These are phyloP conservation scores for Reinhardtius hippoglossoides DNA, from an alignment of 2,113 vertebrate genomes.

Conservation along the genomic window DNA sequence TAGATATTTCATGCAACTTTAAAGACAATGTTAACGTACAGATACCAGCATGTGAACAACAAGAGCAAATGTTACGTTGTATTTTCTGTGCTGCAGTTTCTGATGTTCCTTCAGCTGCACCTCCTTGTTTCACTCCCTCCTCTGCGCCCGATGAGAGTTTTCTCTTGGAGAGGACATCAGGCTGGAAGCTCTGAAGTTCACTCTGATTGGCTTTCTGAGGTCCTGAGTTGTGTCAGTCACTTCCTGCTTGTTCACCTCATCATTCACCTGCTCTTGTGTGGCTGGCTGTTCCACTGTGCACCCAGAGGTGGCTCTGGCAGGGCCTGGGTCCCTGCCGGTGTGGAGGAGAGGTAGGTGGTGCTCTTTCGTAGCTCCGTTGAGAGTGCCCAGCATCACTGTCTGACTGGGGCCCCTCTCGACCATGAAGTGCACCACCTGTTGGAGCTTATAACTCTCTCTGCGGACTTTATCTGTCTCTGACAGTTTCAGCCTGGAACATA, in stretches of 20 bases:
- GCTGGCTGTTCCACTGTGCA: constrained; percentile 10
- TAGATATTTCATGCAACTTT: too few relatives aligned
- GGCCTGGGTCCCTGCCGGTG: constrained; percentile 14
- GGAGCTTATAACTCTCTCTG: constrained; percentile 55
- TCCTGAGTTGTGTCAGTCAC: constrained; percentile 5
- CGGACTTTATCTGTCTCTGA: too few relatives aligned
- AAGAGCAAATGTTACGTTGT: too few relatives aligned
- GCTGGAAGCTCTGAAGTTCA: constrained; percentile 68
- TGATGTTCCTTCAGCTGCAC: neutral
- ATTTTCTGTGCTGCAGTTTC: neutral
- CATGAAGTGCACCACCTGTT: constrained; percentile 75
- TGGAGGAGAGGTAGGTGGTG: constrained; percentile 67
- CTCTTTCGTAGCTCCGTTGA: constrained; percentile 46
- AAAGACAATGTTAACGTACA: too few relatives aligned
- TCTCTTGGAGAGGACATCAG: constrained; percentile 57
- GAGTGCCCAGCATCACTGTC: constrained; percentile 68
- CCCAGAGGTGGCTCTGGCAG: neutral
- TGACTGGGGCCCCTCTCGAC: constrained; percentile 65
- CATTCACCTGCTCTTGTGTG: neutral
- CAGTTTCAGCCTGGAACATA: too few relatives aligned
- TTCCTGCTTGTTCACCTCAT: constrained; percentile 29
- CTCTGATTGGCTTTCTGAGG: constrained; percentile 52
- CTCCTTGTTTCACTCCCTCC: constrained; percentile 57
- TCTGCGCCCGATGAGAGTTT: neutral
- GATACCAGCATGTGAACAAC: too few relatives aligned